Percentiles rank a stretch among this genome's conserved stretches.
Conservation (phyloP, 2,797 vertebrate genomes). For the Triplophysa yarkandensis region DNA sequence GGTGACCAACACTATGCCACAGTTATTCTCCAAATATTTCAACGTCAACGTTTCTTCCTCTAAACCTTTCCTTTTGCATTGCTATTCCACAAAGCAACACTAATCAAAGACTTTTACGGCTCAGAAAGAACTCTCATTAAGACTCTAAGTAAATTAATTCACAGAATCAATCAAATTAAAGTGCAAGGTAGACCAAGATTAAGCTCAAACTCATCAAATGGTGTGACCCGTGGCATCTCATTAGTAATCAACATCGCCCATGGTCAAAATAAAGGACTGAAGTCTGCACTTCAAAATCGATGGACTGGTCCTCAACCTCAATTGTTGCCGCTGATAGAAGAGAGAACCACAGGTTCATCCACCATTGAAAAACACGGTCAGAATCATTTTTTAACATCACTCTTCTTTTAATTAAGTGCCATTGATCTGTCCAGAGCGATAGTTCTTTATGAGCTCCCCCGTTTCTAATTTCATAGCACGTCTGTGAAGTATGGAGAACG, state of each 20-base stretch:
- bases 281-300: conserved; percentile 51
- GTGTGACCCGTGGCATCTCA: conserved; percentile 26
- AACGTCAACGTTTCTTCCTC: no score
- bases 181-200: conserved; percentile 36
- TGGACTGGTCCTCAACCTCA: conserved; percentile 60
- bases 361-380: conserved; percentile 61
- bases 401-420: conserved; percentile 70
- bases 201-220: conserved; percentile 37
- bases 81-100: conserved; percentile 13
- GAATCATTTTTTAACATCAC: conserved; percentile 66
- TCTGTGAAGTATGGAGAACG: conserved; percentile 59
- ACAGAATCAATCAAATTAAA: conserved; percentile 43
- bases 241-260: conserved; percentile 33
- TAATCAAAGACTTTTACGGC: conserved; percentile 22
- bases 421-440: conserved; percentile 68
- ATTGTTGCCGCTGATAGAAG: conserved; percentile 52
- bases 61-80: not conserved
- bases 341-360: conserved; percentile 48
- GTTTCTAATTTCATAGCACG: conserved; percentile 61
- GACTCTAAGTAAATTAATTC: conserved; percentile 36
- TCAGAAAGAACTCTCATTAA: conserved; percentile 18
- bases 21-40: no score
- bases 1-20: no score
- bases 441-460: conserved; percentile 63
- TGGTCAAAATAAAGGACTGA: conserved; percentile 42